A percentile compares a stretch with the other conserved stretches of the same genome.
phyloP scores from a whole-genome alignment of 1,140 invertebrate genomes.

The Drosophila sturtevanti region DNA sequence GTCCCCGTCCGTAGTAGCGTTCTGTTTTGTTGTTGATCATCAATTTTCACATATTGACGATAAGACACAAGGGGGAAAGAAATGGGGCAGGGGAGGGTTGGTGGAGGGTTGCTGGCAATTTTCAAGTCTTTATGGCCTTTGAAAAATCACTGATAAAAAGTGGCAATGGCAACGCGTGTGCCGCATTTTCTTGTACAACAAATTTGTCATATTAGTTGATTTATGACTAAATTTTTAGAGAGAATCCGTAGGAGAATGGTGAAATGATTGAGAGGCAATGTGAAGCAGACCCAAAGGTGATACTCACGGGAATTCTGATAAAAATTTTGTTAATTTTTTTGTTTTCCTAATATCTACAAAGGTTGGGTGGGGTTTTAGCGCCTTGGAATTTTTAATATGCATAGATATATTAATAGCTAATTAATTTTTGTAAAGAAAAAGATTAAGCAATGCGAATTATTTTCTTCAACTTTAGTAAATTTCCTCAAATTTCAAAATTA shows the following conservation, averaged over 20 bases:
- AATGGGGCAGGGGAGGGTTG: not conserved
- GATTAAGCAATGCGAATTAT: too few species aligned
- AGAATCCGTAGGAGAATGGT: not conserved
- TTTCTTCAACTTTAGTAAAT: too few species aligned
- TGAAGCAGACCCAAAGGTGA: conserved; percentile 16
- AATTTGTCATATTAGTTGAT: conserved; percentile 48
- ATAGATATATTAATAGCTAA: not conserved
- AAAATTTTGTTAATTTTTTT: conserved; percentile 37
- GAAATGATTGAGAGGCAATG: not conserved
- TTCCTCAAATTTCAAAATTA: too few species aligned
- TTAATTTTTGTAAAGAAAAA: not conserved
- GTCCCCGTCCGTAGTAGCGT: conserved; percentile 21
- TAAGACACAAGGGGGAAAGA: not conserved
- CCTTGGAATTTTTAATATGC: conserved; percentile 37
- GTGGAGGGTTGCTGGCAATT: not conserved
- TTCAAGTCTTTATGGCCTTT: conserved; percentile 9
- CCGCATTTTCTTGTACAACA: conserved; percentile 28
- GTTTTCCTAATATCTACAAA: conserved; percentile 27
- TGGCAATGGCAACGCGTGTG: conserved; percentile 36
- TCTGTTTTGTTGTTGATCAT: conserved; percentile 38
- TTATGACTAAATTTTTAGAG: conserved; percentile 30
- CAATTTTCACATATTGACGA: conserved; percentile 10
- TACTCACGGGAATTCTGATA: conserved; percentile 43
- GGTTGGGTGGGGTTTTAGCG: conserved; percentile 21
- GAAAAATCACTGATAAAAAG: conserved; percentile 38